Percentiles rank a stretch among this genome's conserved stretches.
Evolutionary conservation across 2,797 vertebrate genomes (phyloP).

Genomic region (Erpetoichthys calabaricus): DNA sequence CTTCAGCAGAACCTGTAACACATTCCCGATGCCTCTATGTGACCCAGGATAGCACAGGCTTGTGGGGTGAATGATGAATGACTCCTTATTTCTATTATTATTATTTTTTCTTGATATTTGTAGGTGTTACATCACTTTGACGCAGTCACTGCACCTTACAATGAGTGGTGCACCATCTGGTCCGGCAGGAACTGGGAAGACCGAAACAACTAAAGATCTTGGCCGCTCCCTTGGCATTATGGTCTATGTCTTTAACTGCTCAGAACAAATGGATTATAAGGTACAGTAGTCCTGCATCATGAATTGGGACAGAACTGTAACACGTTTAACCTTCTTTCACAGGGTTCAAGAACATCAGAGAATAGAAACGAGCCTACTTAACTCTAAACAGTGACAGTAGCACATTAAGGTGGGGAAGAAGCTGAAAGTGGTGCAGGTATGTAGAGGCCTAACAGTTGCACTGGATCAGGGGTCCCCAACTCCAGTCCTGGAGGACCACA

Average conservation of each 20-base stretch:
- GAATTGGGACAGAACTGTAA: background rate
- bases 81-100: background rate
- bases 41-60: background rate
- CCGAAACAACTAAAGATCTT: conserved; percentile 58
- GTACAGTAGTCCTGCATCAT: conserved; percentile 20
- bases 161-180: conserved; percentile 54
- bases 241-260: conserved; percentile 67
- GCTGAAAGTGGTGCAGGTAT: too few species aligned
- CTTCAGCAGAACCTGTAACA: too few species aligned
- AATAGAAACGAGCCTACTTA: too few species aligned
- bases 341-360: too few species aligned
- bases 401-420: too few species aligned
- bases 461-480: too few species aligned
- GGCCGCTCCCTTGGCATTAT: conserved; percentile 62
- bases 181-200: conserved; percentile 52
- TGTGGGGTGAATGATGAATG: background rate
- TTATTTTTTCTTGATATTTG: conserved; percentile 1
- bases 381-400: too few species aligned
- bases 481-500: too few species aligned
- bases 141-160: conserved; percentile 46
- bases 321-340: too few species aligned
- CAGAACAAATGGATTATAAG: conserved; percentile 69
- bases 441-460: too few species aligned
- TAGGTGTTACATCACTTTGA: conserved; percentile 59
- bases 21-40: too few species aligned